Evolutionary conservation across 2,113 vertebrate species (phyloP).

Genomic region (Aphelocoma coerulescens): DNA sequence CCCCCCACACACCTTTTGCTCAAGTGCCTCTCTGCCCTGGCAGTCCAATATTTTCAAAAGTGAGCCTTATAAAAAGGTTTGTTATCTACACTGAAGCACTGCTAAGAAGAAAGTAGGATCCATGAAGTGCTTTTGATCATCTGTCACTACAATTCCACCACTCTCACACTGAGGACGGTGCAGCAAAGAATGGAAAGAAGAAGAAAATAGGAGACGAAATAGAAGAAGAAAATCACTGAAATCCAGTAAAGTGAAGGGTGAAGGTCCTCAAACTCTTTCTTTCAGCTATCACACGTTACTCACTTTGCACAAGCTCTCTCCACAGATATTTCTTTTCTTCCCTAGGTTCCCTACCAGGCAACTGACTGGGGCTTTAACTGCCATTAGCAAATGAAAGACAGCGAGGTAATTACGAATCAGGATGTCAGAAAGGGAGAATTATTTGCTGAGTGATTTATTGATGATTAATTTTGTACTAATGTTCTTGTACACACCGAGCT

Average conservation of each 20-base stretch:
- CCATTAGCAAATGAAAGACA: conserved; percentile 44
- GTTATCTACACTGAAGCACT: background rate
- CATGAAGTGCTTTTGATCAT: background rate
- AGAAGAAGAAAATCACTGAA: background rate
- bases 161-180: background rate
- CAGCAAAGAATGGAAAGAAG: background rate
- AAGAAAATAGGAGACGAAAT: background rate
- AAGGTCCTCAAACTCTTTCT: background rate
- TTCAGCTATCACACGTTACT: background rate
- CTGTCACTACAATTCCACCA: background rate
- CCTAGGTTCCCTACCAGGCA: background rate
- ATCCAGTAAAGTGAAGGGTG: background rate
- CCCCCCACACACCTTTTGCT: background rate
- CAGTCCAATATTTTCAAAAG: background rate
- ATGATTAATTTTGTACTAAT: conserved; percentile 57
- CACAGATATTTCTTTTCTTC: background rate
- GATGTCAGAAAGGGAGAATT: conserved; percentile 48
- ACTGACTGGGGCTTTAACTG: conserved; percentile 44
- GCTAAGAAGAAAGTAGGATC: background rate
- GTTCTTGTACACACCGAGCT: conserved; percentile 6
- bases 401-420: conserved; percentile 55
- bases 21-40: background rate
- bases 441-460: conserved; percentile 67
- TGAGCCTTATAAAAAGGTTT: background rate
- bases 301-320: background rate